A percentile compares a stretch with the other conserved stretches of the same genome.
phyloP scores from a whole-genome alignment of 2,797 vertebrate species.

The Pyrocephalus nanus region DNA sequence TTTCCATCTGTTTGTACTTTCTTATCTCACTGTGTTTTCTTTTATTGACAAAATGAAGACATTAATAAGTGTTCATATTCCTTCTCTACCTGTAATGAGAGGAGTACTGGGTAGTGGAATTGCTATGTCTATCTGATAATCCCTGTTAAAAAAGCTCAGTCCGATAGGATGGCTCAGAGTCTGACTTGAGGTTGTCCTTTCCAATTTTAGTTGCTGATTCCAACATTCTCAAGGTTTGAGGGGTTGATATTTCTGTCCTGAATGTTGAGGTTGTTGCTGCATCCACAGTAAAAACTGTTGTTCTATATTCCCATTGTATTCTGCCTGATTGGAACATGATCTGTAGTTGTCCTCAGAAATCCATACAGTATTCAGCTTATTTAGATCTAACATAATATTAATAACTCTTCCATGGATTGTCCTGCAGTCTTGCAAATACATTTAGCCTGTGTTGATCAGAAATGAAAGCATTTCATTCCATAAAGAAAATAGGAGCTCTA shows the following conservation, averaged over 20 bases:
- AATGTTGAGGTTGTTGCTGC: neutral
- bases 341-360: neutral
- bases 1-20: neutral
- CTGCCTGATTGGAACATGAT: neutral
- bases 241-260: neutral
- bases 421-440: neutral
- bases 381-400: neutral
- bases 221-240: neutral
- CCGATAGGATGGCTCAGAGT: neutral
- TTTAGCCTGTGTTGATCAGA: slow-evolving; percentile 11
- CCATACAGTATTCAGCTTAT: neutral
- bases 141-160: neutral
- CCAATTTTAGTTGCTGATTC: neutral
- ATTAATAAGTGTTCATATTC: neutral
- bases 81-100: neutral
- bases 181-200: neutral
- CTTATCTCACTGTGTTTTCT: neutral
- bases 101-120: neutral
- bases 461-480: slow-evolving; percentile 22
- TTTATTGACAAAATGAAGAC: neutral
- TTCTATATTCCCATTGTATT: slow-evolving; percentile 5
- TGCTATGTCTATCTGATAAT: neutral
- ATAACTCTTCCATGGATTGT: neutral
- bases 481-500: slow-evolving; percentile 38
- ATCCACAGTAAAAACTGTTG: neutral